Percentiles rank a stretch among this genome's conserved stretches.
Evolutionary conservation across 2,888 invertebrate genomes (phyloP).

Genomic region (Strigamia transsilvanica): DNA sequence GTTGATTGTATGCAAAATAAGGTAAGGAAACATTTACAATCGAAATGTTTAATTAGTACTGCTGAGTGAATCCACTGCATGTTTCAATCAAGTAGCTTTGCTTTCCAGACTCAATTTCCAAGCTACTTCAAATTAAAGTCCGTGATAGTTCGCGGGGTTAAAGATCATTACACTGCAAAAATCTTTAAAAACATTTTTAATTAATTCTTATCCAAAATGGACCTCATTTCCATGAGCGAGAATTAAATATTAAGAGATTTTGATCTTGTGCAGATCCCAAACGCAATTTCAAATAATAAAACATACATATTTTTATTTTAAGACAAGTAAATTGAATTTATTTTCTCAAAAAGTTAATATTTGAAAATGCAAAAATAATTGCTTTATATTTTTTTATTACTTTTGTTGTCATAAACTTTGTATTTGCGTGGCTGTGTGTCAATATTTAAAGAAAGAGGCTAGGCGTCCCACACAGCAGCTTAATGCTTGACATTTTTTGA

Average conservation of each 20-base stretch:
- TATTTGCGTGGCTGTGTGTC: background rate
- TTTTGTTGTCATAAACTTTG: no score
- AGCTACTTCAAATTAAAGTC: background rate
- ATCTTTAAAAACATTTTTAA: slow-evolving; percentile 1
- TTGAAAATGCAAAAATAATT: no score
- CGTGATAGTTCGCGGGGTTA: background rate
- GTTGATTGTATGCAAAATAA: slow-evolving; percentile 2
- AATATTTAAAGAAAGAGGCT: background rate
- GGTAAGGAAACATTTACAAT: background rate
- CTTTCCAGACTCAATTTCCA: background rate
- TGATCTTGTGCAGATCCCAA: background rate
- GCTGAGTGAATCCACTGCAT: background rate
- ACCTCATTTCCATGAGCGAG: background rate
- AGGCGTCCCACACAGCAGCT: no score
- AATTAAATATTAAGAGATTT: background rate
- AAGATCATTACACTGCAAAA: background rate
- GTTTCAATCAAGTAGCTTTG: background rate
- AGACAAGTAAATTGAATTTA: background rate
- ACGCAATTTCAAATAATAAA: background rate
- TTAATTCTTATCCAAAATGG: slow-evolving; percentile 1
- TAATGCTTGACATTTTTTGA: background rate
- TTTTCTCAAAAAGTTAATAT: no score
- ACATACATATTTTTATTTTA: background rate
- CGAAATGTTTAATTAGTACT: slow-evolving; percentile 1
- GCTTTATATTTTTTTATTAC: no score